These are phyloP conservation scores for Zophobas atratus DNA, from an alignment of 1,140 invertebrate species.

Conservation along the genomic window DNA sequence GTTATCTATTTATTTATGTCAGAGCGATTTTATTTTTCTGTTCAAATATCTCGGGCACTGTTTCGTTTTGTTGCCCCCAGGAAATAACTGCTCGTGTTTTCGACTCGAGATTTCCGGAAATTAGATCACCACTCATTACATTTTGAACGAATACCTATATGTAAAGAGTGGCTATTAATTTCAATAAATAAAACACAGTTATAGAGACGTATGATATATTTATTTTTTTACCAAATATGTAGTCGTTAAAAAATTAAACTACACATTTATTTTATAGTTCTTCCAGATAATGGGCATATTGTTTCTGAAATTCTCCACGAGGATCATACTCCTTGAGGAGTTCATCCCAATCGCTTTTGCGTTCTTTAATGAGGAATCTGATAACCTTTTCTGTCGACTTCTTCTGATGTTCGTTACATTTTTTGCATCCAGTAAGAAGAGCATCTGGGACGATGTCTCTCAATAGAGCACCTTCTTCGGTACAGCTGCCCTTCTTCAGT, in stretches of 20 bases:
- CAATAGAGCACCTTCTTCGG: slow-evolving; percentile 66
- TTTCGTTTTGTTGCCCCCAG: too few species aligned
- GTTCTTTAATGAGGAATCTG: slow-evolving; percentile 62
- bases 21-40: too few species aligned
- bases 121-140: too few species aligned
- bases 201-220: too few species aligned
- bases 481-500: slow-evolving; percentile 70
- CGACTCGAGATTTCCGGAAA: too few species aligned
- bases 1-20: too few species aligned
- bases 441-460: slow-evolving; percentile 63
- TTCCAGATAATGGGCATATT: slow-evolving; percentile 33
- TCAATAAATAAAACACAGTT: too few species aligned
- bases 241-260: neutral
- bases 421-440: slow-evolving; percentile 63
- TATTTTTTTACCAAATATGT: too few species aligned
- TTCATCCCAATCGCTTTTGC: slow-evolving; percentile 59
- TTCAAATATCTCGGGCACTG: too few species aligned
- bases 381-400: slow-evolving; percentile 60
- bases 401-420: slow-evolving; percentile 65
- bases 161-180: too few species aligned
- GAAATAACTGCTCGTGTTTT: too few species aligned
- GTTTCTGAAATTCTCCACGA: slow-evolving; percentile 10
- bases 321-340: slow-evolving; percentile 63
- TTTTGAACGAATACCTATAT: too few species aligned
- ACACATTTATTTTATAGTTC: neutral